phyloP scores from a whole-genome alignment of 2,113 vertebrate genomes.

The Beaufortia kweichowensis region DNA sequence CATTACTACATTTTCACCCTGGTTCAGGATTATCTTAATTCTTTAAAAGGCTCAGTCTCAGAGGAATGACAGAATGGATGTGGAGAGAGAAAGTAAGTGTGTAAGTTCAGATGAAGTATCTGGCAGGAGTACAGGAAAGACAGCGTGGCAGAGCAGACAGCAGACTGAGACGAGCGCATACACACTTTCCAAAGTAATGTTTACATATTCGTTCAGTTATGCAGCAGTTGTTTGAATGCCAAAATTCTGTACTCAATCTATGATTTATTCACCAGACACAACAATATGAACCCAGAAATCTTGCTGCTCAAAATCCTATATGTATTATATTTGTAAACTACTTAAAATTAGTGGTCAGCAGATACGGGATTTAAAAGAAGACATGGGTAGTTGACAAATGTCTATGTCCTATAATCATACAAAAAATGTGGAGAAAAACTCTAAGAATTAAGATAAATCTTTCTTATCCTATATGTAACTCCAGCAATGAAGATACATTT shows the following conservation, averaged over 20 bases:
- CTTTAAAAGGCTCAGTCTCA: constrained; percentile 14
- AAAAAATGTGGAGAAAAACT: too few relatives aligned
- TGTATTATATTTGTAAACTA: background rate
- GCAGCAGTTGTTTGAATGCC: constrained; percentile 9
- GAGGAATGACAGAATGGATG: background rate
- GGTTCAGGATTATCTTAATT: constrained; percentile 18
- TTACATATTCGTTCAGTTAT: constrained; percentile 22
- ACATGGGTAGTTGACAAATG: too few relatives aligned
- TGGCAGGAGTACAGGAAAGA: constrained; percentile 12
- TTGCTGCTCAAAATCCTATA: background rate
- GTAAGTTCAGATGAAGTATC: constrained; percentile 15
- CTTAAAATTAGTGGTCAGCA: background rate
- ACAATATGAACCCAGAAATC: background rate
- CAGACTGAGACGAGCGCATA: background rate
- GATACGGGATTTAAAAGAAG: too few relatives aligned
- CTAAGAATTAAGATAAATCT: too few relatives aligned
- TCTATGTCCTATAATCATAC: too few relatives aligned
- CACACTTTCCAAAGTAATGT: constrained; percentile 11
- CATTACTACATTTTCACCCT: constrained; percentile 22
- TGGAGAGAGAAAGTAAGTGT: background rate
- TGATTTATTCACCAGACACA: constrained; percentile 5
- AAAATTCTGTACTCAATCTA: background rate
- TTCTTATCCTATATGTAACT: too few relatives aligned
- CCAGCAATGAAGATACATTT: too few relatives aligned
- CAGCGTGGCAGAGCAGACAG: constrained; percentile 9